Conservation (phyloP, 2,113 vertebrate species). For the Limnothrissa miodon region DNA sequence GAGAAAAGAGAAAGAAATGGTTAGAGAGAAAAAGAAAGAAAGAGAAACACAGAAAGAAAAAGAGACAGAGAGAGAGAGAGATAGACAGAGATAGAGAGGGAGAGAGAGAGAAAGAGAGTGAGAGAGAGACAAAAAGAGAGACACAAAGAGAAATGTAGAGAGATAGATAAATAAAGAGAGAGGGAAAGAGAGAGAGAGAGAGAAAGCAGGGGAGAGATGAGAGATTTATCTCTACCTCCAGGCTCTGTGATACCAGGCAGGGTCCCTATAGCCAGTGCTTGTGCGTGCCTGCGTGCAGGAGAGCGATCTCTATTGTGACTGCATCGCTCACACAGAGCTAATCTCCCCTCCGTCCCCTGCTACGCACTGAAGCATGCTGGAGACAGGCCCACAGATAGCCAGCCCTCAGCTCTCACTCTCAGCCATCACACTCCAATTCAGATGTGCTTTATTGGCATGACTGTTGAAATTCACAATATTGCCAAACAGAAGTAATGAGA, state of each 20-base stretch:
- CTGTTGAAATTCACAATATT: too few species aligned
- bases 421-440: too few species aligned
- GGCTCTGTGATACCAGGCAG: conserved; percentile 2
- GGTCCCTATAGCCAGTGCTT: neutral
- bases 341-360: neutral
- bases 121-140: too few species aligned
- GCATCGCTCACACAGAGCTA: conserved; percentile 40
- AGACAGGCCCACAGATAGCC: conserved; percentile 47
- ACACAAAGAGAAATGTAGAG: too few species aligned
- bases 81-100: too few species aligned
- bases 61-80: too few species aligned
- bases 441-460: too few species aligned
- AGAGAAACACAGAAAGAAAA: too few species aligned
- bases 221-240: neutral
- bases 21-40: too few species aligned
- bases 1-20: conserved; percentile 35
- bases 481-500: too few species aligned
- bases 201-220: neutral
- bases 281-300: neutral
- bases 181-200: conserved; percentile 10
- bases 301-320: conserved; percentile 3
- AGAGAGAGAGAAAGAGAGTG: too few species aligned
- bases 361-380: conserved; percentile 29
- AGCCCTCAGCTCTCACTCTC: conserved; percentile 51
- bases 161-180: conserved; percentile 27